Base-by-base conservation (phyloP, 2,888 invertebrate species). In the Odontothrips loti region DNA sequence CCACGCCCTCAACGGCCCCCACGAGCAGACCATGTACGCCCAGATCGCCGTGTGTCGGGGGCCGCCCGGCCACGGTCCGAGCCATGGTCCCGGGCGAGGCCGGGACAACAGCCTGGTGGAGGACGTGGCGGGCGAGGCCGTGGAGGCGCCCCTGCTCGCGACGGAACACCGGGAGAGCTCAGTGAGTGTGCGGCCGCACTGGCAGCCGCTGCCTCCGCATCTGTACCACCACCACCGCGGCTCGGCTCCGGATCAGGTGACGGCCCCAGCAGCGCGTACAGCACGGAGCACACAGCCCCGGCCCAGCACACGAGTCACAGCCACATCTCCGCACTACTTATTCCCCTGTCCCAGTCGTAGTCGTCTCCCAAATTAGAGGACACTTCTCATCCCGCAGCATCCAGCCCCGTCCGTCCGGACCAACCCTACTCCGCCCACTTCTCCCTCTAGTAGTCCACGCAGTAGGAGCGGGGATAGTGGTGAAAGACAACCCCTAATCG, bases 21-120 rank as follows among this genome's bases (percentile, higher is more conserved):
- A 87, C 82, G 89, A 90, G 85, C 89, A 89, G 51, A 90, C 89
- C n/a, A 89, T 90, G 79, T 90, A 90, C 85, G 90, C 90, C 80
- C 90, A 90, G 85, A 88, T 90, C 82, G 90, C 90, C 84, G 87
- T 89, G 81, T 85, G 81, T 20, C 80, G 81, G 29, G 47, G 79
- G n/a, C 79, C 79, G 51, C 51, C 80, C 79, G 81, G 80, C 17
- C 68, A 80, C 48, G 81, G 81, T n/a, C 82, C 58, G 58, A n/a
- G 58, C 58, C 58, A 20, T 15, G 58, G 58, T 15, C 58, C n/a
- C 27, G 68, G 68, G 27, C 68, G 68, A 27, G 68, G 68, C 27
- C 68, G 68, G 23, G 68, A 27, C 27, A 27, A 75, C 68, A 27
- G 27, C 27, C 68, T 75, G 23, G 68, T 75, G 68, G 68, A 75